Base-by-base conservation (phyloP, 2,888 invertebrate species). In the Ichneumoninae sp. region DNA sequence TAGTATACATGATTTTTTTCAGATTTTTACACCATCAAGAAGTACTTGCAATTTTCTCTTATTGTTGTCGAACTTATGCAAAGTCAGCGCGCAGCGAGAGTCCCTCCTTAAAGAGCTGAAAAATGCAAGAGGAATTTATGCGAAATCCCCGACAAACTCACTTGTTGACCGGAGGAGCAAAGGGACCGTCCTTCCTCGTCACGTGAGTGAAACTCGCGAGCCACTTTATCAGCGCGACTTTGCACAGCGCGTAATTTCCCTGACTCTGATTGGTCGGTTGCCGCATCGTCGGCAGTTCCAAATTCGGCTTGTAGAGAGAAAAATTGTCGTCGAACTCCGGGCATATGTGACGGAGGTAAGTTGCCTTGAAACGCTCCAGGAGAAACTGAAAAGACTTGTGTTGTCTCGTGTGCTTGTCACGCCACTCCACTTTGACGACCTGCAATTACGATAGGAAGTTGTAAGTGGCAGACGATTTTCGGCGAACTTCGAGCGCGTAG, bases 191-290 rank as follows among this genome's bases (percentile, higher is more conserved):
- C 88, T 95, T 96, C 92, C 96, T 96, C 87, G 96, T 95, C 88
- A 97, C 96, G 91, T 98, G 97, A 1, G 97, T 97, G 90, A 97
- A 98, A 89, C 95, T 97, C 0, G 97, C 97, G 26, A 98, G 95
- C 98, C 98, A 98, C 93, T 98, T 97, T 86, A 98, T 97, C 50
- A 98, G 95, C 6, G 96, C 97, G 54, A 98, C 98, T 88, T 98
- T 96, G 91, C 98, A 98, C 65, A 95, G 91, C 19, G 96, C 94
- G 92, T 95, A 95, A 94, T 96, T 95, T 91, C 89, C 92, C 88
- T 91, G 94, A 89, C 87, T 93, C 88, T 92, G 92, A 86, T 92
- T 93, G n/a, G 91, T 96, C 85, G 96, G 96, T 92, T 96, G 97
- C 86, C 97, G 95, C 93, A 96, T 94, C 16, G 95, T 95, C 54